Evolutionary conservation across 2,797 vertebrate species (phyloP).

Genomic region (Protonibea diacanthus): DNA sequence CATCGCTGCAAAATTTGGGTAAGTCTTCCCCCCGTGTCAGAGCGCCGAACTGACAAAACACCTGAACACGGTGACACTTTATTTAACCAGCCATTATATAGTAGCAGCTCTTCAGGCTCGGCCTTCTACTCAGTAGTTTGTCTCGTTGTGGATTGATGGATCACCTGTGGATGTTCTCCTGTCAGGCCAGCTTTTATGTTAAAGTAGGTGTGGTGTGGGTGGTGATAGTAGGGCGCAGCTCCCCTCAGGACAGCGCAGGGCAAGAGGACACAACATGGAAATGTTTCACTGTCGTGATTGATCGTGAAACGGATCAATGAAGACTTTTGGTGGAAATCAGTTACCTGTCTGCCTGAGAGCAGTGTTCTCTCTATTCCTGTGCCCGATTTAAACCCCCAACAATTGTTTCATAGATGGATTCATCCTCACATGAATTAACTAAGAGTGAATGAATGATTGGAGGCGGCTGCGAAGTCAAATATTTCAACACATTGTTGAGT

Average conservation of each 20-base stretch:
- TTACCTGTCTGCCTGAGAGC: slow-evolving; percentile 76
- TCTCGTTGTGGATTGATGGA: slow-evolving; percentile 81
- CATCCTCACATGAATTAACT: slow-evolving; percentile 33
- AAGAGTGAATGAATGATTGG: neutral
- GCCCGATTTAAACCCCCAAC: slow-evolving; percentile 40
- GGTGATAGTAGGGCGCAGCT: slow-evolving; percentile 73
- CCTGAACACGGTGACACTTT: slow-evolving; percentile 34
- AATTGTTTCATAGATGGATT: slow-evolving; percentile 27
- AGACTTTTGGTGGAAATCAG: slow-evolving; percentile 78
- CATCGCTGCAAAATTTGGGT: slow-evolving; percentile 99
- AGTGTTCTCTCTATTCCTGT: slow-evolving; percentile 34
- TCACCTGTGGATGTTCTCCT: slow-evolving; percentile 82
- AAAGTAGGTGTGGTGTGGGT: slow-evolving; percentile 80
- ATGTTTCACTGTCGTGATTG: slow-evolving; percentile 83
- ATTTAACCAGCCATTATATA: slow-evolving; percentile 42
- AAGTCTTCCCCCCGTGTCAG: slow-evolving; percentile 53
- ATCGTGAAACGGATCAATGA: slow-evolving; percentile 80
- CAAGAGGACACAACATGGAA: slow-evolving; percentile 80
- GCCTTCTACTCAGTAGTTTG: slow-evolving; percentile 53
- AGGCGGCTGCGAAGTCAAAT: neutral
- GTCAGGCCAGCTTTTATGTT: slow-evolving; percentile 83
- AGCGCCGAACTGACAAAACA: slow-evolving; percentile 33
- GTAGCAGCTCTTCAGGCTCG: slow-evolving; percentile 35
- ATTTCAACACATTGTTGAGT: neutral
- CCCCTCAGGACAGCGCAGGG: slow-evolving; percentile 70